phyloP scores from a whole-genome alignment of 2,797 vertebrate species.

The Enteromius treurensis region DNA sequence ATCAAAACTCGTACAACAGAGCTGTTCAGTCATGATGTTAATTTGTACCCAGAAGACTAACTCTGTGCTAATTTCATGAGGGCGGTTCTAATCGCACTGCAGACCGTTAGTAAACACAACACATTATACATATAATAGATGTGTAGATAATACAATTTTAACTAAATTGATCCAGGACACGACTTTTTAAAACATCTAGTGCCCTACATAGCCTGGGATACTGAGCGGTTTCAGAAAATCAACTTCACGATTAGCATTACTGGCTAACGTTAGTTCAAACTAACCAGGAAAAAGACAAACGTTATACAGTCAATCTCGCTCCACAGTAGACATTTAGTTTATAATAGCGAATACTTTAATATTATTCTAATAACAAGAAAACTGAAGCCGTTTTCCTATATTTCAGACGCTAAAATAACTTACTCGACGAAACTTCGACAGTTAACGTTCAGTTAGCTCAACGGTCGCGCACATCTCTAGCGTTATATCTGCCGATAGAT shows the following conservation, averaged over 20 bases:
- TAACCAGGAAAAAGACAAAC: background rate
- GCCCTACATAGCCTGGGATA: background rate
- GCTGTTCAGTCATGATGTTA: background rate
- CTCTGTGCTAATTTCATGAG: background rate
- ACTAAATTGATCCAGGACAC: background rate
- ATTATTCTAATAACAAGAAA: background rate
- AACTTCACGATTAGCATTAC: background rate
- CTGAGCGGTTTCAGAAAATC: background rate
- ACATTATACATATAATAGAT: background rate
- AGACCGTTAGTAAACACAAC: background rate
- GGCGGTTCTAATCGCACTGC: background rate
- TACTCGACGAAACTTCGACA: background rate
- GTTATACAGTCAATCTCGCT: background rate
- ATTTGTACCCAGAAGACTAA: background rate
- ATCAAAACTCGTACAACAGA: background rate
- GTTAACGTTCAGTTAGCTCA: conserved; percentile 11
- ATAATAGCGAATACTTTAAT: background rate
- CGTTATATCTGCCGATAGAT: background rate
- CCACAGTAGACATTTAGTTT: background rate
- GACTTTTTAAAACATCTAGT: background rate
- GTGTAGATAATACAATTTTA: background rate
- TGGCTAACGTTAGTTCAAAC: background rate
- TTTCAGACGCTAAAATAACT: background rate
- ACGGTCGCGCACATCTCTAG: background rate
- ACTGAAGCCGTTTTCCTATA: background rate